Conservation (phyloP, 1,140 invertebrate species). For the Anoplophora glabripennis region DNA sequence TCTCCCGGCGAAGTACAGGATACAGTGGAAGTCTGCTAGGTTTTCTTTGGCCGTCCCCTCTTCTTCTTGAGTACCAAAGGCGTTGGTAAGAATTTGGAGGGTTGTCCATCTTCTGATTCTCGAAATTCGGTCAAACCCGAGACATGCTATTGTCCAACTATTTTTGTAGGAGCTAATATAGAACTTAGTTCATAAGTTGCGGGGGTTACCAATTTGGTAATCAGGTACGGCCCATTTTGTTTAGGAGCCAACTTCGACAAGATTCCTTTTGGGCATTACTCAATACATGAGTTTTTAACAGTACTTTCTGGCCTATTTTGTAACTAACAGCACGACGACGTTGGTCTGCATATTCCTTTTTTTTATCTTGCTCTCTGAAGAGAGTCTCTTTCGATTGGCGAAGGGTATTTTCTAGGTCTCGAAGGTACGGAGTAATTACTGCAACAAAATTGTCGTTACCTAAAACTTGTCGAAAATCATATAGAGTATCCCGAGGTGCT, state of each 20-base stretch:
- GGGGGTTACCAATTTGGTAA: too few relatives aligned
- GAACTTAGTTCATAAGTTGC: too few relatives aligned
- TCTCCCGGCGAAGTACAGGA: too few relatives aligned
- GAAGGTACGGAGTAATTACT: constrained; percentile 42
- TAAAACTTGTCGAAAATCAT: constrained; percentile 35
- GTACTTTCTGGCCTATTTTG: constrained; percentile 15
- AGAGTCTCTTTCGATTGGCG: too few relatives aligned
- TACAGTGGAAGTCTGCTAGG: too few relatives aligned
- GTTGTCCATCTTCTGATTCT: neutral
- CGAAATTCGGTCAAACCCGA: constrained; percentile 13
- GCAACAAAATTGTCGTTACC: constrained; percentile 40
- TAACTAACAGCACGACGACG: too few relatives aligned
- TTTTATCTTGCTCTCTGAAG: too few relatives aligned
- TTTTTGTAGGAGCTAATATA: neutral
- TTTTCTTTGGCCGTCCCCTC: neutral
- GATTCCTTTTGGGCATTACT: constrained; percentile 29
- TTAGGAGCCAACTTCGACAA: constrained; percentile 33
- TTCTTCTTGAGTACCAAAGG: neutral
- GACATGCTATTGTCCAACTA: constrained; percentile 18
- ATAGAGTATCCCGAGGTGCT: constrained; percentile 22
- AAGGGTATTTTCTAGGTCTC: too few relatives aligned
- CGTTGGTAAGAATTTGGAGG: neutral
- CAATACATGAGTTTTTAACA: constrained; percentile 22
- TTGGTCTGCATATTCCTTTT: neutral
- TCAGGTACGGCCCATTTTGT: constrained; percentile 32